A percentile compares a stretch with the other conserved stretches of the same genome.
Conservation (phyloP, 2,888 invertebrate species). For the Caenorhabditis uteleia region DNA sequence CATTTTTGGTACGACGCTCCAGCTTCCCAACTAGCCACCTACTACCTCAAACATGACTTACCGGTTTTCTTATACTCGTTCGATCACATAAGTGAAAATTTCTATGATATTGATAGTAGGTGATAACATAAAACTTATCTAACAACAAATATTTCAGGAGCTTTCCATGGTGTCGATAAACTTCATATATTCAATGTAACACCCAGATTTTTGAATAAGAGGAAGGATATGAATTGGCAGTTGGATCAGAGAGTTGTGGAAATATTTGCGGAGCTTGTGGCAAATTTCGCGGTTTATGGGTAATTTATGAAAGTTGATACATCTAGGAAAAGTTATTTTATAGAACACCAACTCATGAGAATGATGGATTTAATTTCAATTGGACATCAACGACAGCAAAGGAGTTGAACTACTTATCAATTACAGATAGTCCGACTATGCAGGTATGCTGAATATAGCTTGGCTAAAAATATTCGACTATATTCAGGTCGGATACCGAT, state of each 20-base stretch:
- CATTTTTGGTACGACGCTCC: constrained; percentile 70
- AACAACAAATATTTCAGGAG: constrained; percentile 48
- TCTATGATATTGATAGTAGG: constrained; percentile 66
- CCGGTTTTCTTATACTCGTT: constrained; percentile 69
- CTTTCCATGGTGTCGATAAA: constrained; percentile 69
- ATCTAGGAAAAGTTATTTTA: constrained; percentile 7
- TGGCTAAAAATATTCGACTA: neutral
- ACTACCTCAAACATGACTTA: constrained; percentile 58
- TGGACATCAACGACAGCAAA: constrained; percentile 62
- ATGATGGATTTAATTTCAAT: constrained; percentile 64
- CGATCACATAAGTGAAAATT: constrained; percentile 69
- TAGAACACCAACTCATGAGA: constrained; percentile 68
- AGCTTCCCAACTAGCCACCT: constrained; percentile 63
- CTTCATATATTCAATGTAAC: constrained; percentile 69
- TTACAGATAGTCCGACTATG: constrained; percentile 68
- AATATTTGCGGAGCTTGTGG: constrained; percentile 68
- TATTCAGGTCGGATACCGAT: constrained; percentile 57
- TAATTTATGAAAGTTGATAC: constrained; percentile 16
- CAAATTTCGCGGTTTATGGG: constrained; percentile 66
- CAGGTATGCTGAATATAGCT: constrained; percentile 29
- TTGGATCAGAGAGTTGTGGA: constrained; percentile 69
- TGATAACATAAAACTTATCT: constrained; percentile 1
- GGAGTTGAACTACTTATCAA: constrained; percentile 65
- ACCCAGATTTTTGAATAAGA: constrained; percentile 61
- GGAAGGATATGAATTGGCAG: constrained; percentile 69